A percentile compares a stretch with the other conserved stretches of the same genome.
Conservation (phyloP, 1,140 invertebrate species). For the Theocolax elegans region DNA sequence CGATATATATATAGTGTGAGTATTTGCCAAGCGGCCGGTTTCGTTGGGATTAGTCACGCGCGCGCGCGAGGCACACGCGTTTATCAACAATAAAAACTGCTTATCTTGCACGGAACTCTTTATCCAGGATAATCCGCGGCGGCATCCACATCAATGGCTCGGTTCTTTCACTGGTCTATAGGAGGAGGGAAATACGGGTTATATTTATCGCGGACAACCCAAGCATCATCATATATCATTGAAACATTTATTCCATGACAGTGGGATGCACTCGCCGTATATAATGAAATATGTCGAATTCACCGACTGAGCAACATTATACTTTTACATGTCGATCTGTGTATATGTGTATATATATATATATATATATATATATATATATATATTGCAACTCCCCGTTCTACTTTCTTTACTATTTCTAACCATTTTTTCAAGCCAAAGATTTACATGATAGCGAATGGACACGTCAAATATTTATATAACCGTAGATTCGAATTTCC, state of each 20-base stretch:
- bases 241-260: not conserved
- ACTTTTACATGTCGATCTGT: too few species aligned
- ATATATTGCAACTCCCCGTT: too few species aligned
- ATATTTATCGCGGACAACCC: not conserved
- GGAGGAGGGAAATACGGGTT: too few species aligned
- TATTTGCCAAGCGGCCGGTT: conserved; percentile 19
- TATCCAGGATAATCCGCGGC: conserved; percentile 49
- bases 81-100: conserved; percentile 54
- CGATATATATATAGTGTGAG: too few species aligned
- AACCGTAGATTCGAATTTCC: too few species aligned
- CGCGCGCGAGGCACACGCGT: conserved; percentile 45
- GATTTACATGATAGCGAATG: not conserved
- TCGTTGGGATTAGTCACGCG: conserved; percentile 53
- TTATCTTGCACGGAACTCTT: conserved; percentile 54
- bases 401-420: not conserved
- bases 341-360: too few species aligned
- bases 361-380: too few species aligned
- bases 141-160: conserved; percentile 31
- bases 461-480: too few species aligned
- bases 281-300: conserved; percentile 8
- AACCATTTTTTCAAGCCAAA: not conserved
- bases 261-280: not conserved
- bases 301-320: not conserved
- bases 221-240: conserved; percentile 10
- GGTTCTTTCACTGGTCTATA: not conserved